phyloP scores from a whole-genome alignment of 1,140 invertebrate species.

The Andricus grossulariae region DNA sequence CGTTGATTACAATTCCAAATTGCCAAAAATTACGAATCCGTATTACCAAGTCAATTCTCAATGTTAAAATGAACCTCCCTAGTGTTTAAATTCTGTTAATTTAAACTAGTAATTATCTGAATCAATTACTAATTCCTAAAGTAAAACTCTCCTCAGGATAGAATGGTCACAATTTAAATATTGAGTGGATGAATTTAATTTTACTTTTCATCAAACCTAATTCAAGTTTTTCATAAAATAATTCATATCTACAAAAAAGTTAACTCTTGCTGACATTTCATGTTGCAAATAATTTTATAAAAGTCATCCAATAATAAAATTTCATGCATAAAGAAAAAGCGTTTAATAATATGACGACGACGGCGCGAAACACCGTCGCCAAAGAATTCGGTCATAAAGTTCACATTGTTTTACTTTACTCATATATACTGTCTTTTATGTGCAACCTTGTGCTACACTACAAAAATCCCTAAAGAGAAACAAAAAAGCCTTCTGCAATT shows the following conservation, averaged over 20 bases:
- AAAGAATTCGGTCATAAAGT: constrained; percentile 41
- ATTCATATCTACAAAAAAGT: too few relatives aligned
- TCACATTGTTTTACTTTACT: constrained; percentile 40
- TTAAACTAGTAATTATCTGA: constrained; percentile 23
- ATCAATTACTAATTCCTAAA: constrained; percentile 20
- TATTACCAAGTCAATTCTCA: constrained; percentile 30
- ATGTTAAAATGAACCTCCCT: constrained; percentile 11
- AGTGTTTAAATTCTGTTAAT: constrained; percentile 3
- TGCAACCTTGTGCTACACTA: constrained; percentile 47
- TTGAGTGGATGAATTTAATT: constrained; percentile 24
- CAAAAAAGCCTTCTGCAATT: constrained; percentile 58
- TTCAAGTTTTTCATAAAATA: too few relatives aligned
- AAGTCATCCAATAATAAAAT: neutral
- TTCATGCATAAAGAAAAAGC: neutral
- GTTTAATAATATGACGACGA: constrained; percentile 18
- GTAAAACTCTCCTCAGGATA: constrained; percentile 11
- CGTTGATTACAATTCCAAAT: constrained; percentile 31
- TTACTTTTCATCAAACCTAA: neutral
- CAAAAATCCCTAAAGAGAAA: constrained; percentile 56
- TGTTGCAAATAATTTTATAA: neutral
- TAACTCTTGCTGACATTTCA: too few relatives aligned
- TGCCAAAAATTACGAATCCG: constrained; percentile 26
- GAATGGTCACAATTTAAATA: neutral
- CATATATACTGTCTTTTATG: constrained; percentile 26
- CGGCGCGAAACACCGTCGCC: constrained; percentile 7